Percentiles rank a stretch among this genome's conserved stretches.
Conservation (phyloP, 2,797 vertebrate species). For the Trachops cirrhosus region DNA sequence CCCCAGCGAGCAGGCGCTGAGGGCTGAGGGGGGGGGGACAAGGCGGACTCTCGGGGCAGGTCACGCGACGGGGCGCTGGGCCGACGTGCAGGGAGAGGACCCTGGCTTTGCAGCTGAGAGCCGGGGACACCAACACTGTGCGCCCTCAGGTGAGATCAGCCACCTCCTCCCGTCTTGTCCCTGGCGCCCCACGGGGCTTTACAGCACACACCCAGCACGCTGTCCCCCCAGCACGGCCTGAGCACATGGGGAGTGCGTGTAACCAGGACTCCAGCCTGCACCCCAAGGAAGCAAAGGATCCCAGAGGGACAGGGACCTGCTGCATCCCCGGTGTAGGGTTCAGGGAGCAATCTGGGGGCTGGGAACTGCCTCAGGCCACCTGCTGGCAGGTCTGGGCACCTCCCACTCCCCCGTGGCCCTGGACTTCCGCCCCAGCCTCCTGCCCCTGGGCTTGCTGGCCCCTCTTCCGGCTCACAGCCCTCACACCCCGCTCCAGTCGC, state of each 20-base stretch:
- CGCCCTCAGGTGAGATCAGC: not conserved
- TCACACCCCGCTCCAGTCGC: not conserved
- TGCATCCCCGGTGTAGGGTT: too few relatives aligned
- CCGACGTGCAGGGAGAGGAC: fast-evolving
- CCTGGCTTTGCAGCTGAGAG: not conserved
- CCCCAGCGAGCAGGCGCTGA: not conserved
- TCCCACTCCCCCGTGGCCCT: not conserved
- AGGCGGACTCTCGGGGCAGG: not conserved
- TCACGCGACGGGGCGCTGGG: fast-evolving
- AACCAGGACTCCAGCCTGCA: not conserved
- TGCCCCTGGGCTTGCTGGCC: too few relatives aligned
- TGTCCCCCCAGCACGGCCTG: not conserved
- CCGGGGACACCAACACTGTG: fast-evolving
- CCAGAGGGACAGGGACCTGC: not conserved
- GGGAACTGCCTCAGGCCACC: fast-evolving
- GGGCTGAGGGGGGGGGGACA: not conserved
- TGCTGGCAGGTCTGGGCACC: not conserved
- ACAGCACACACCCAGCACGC: fast-evolving
- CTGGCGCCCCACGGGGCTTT: fast-evolving
- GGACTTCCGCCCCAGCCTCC: not conserved
- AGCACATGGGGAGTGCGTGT: fast-evolving
- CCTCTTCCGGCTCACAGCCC: not conserved
- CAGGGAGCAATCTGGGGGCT: too few relatives aligned
- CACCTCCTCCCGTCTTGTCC: not conserved
- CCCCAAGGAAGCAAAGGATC: not conserved